Base-by-base conservation (phyloP, 64 coral and sea anemone species). In the Porites lutea region DNA sequence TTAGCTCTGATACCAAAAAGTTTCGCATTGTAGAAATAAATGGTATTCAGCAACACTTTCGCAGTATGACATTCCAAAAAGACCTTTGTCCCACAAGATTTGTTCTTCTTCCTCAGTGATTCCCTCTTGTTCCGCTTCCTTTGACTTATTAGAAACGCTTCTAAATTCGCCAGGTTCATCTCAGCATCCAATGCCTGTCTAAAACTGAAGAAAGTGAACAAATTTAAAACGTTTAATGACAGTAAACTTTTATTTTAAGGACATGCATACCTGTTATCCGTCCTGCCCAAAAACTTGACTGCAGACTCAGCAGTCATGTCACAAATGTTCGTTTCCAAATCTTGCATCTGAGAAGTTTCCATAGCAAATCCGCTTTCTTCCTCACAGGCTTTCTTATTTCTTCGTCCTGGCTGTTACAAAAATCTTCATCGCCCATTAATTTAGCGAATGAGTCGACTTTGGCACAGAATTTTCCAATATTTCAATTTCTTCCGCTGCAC, bases 241-340 rank as follows among this genome's bases (percentile, higher is more conserved):
- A 65, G 63, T 65, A 65, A 65, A 65, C 63, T 65, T 65, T 65
- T 18, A 19, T 65, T 65, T 0, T 13, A 65, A 65, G 13, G 20
- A 65, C 14, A 65, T 65, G 63, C 63, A 65, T 69, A 69, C 11
- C 65, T 69, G 19, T 69, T 18, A 69, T 69, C 18, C 65, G 19
- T 69, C 65, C 4, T 69, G 65, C 65, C 65, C 65, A 69, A 19
- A 20, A n/a, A 23, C 65, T 20, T 69, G 11, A 69, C 65, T 23
- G 65, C 65, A 58, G 53, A 79, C 52, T 72, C 22, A 59, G 77
- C 77, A 51, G 77, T 79, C 77, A 79, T 79, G 16, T 79, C 77
- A 19, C 52, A 43, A 43, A 44, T 43, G 23, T 72, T 72, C 22
- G 70, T 72, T 72, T 72, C 70, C 70, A 72, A 43, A 43, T 72